Conservation (phyloP, 2,113 vertebrate genomes). For the Peucedramus taeniatus region DNA sequence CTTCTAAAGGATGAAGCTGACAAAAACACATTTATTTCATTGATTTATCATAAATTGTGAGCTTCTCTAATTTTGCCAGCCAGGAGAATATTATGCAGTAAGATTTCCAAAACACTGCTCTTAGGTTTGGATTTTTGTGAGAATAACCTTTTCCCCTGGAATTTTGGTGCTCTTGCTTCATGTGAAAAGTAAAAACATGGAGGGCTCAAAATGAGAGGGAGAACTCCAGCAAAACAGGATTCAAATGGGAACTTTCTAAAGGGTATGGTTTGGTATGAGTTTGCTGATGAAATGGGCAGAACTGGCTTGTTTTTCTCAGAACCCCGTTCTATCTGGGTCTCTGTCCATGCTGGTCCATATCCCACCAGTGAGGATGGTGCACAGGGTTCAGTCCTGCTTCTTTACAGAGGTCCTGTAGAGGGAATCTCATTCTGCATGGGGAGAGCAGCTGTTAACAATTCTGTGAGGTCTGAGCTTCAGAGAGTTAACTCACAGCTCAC, state of each 20-base stretch:
- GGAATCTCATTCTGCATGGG: background rate
- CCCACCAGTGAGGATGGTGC: fast-evolving
- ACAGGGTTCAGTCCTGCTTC: background rate
- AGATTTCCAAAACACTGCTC: background rate
- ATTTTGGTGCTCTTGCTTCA: background rate
- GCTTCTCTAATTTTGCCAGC: background rate
- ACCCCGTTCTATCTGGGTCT: background rate
- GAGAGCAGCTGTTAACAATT: background rate
- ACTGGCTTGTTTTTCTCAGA: background rate
- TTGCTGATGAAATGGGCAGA: background rate
- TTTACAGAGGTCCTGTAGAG: background rate
- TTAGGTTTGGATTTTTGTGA: background rate
- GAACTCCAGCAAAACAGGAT: background rate
- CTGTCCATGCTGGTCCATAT: fast-evolving
- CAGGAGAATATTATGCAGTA: background rate
- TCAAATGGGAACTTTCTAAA: background rate
- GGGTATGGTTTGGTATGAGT: fast-evolving
- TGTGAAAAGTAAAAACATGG: background rate
- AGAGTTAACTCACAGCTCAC: background rate
- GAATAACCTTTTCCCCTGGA: background rate
- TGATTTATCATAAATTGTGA: background rate
- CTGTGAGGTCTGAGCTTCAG: background rate
- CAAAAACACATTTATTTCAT: background rate
- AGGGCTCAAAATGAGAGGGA: background rate
- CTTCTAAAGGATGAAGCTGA: background rate